phyloP scores from a whole-genome alignment of 2,113 vertebrate genomes.

The Aegypius monachus region DNA sequence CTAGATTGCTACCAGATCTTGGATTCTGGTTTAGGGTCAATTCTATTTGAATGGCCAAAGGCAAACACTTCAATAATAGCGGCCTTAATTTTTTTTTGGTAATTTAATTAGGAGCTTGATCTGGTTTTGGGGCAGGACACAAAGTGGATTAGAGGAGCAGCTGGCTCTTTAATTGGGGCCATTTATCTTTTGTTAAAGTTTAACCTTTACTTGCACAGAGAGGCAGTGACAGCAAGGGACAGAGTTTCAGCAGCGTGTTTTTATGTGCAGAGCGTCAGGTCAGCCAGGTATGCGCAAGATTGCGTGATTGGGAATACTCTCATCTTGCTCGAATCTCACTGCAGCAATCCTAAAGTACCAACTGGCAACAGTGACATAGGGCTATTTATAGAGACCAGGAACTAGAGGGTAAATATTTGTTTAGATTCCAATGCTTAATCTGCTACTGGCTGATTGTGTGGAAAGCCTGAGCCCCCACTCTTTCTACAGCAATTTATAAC shows the following conservation, averaged over 20 bases:
- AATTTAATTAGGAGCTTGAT: constrained; percentile 27
- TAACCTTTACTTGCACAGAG: background rate
- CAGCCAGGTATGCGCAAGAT: background rate
- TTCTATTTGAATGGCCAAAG: background rate
- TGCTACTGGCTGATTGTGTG: background rate
- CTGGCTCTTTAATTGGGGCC: background rate
- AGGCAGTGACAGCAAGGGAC: background rate
- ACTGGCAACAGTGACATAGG: background rate
- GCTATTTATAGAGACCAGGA: background rate
- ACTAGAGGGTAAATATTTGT: background rate
- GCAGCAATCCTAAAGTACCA: background rate
- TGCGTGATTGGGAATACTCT: background rate
- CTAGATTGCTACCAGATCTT: background rate
- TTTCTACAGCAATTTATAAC: background rate
- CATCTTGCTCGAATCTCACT: background rate
- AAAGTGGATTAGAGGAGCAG: constrained; percentile 22
- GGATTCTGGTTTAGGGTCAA: background rate
- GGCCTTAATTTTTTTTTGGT: background rate
- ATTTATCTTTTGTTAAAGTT: background rate
- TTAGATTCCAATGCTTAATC: background rate
- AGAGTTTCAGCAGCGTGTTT: background rate
- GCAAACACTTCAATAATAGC: background rate
- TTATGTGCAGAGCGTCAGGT: background rate
- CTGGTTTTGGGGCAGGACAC: constrained; percentile 20
- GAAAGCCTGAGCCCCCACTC: background rate